Evolutionary conservation across 1,140 invertebrate genomes (phyloP), one percentile per base, ranked within the genome.

Genomic region (Drosophila sulfurigaster): DNA sequence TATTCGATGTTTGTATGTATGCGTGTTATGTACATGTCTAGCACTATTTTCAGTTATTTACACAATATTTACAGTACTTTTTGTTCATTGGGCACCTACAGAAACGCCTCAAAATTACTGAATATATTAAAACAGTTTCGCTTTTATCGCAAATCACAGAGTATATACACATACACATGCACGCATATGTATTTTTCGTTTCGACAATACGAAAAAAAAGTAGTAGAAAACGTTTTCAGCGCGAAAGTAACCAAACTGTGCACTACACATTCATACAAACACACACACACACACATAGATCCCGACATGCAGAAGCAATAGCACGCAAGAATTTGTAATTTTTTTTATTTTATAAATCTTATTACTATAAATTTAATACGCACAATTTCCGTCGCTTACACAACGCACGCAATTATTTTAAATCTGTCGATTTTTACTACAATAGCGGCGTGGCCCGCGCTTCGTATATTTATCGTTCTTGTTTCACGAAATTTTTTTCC

Each of bases 41-140:
- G 70, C 82, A 81, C 68, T 79, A 81, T 88, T 81, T 89, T 89
- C 81, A 85, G 78, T 89, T 89, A 81, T 89, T 89, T 89, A 89
- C 85, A 89, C 85, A 89, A 78, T 69, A 75, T 73, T 85, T 66
- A 20, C 48, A 76, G 60, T 78, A 69, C 60, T 66, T 65, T 54
- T n/a, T 25, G 63, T 35, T 58, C 46, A 51, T 32, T 25, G 10
- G 20, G 63, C 45, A 59, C n/a, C 13, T 54, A 52, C 28, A 32
- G 25, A 16, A 60, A 58, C 56, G 74, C 48, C 62, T 69, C 43
- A 58, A 65, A 71, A 57, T 77, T 80, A 62, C 30, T 41, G 16
- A 71, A 57, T 43, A 72, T 67, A 69, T 60, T 46, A 41, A 69
- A 25, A 75, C 43, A 32, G 58, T 75, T 75, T 63, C 28, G 66